These are phyloP conservation scores for Cylindroiulus punctatus DNA, from an alignment of 2,888 invertebrate genomes.

Conservation along the genomic window DNA sequence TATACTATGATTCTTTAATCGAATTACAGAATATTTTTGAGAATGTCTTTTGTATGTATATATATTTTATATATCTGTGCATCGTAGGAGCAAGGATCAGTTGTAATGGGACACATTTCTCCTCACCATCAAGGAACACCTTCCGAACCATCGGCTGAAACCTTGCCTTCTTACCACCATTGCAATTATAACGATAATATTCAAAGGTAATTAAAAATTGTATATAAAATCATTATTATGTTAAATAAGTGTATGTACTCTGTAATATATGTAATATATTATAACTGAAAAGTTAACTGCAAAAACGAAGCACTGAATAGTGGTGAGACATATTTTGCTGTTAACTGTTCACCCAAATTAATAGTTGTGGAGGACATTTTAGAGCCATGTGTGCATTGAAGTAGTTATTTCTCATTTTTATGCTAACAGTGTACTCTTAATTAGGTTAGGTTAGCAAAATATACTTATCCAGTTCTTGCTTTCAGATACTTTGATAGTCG, in stretches of 20 bases:
- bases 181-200: conserved; percentile 86
- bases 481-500: conserved; percentile 75
- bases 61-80: background rate
- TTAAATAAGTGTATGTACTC: too few relatives aligned
- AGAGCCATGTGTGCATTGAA: background rate
- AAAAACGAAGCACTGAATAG: too few relatives aligned
- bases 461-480: background rate
- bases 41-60: background rate
- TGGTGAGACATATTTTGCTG: too few relatives aligned
- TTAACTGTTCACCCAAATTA: background rate
- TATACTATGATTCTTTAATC: background rate
- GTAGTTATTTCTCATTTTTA: too few relatives aligned
- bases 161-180: conserved; percentile 84
- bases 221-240: too few relatives aligned
- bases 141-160: conserved; percentile 76
- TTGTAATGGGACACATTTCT: conserved; percentile 83
- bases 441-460: too few relatives aligned
- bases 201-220: conserved; percentile 69
- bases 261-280: too few relatives aligned
- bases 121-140: conserved; percentile 80
- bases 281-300: too few relatives aligned
- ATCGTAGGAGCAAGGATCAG: conserved; percentile 81
- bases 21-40: background rate
- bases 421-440: too few relatives aligned
- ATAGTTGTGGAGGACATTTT: background rate